Percentiles rank a stretch among this genome's conserved stretches.
Conservation (phyloP, 2,888 invertebrate genomes). For the Thera obeliscata region DNA sequence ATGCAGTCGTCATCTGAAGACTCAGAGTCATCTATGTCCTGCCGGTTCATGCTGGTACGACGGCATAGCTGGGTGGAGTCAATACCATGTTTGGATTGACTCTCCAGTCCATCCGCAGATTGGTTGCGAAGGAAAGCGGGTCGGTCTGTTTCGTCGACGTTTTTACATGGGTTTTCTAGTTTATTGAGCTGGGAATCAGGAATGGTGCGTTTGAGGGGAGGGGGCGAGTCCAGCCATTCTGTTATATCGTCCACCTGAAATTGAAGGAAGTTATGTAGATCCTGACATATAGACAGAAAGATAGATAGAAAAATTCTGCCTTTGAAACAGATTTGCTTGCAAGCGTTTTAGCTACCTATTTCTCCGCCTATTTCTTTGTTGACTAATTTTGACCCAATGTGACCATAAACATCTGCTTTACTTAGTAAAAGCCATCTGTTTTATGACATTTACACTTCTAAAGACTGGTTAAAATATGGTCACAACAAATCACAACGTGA, state of each 20-base stretch:
- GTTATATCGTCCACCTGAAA: conserved; percentile 76
- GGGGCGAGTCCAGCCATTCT: conserved; percentile 73
- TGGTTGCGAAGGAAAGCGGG: conserved; percentile 77
- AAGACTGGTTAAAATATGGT: too few relatives aligned
- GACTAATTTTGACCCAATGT: too few relatives aligned
- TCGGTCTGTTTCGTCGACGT: conserved; percentile 44
- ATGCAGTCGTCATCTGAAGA: conserved; percentile 55
- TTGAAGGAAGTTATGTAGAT: not conserved
- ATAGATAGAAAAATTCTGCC: too few relatives aligned
- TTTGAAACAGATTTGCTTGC: too few relatives aligned
- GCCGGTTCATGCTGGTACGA: conserved; percentile 62
- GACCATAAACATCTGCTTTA: too few relatives aligned
- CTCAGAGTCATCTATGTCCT: conserved; percentile 47
- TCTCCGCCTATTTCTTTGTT: too few relatives aligned
- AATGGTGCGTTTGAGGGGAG: conserved; percentile 63
- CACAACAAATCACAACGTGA: too few relatives aligned
- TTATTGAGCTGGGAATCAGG: conserved; percentile 62
- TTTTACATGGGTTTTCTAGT: conserved; percentile 50
- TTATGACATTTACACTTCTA: too few relatives aligned
- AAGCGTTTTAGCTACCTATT: too few relatives aligned
- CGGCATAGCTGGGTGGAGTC: conserved; percentile 57
- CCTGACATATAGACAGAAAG: not conserved
- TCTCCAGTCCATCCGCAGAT: conserved; percentile 74
- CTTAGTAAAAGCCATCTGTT: too few relatives aligned
- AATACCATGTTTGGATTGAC: conserved; percentile 54